These are phyloP conservation scores for Pachypanchax playfairii DNA, from an alignment of 2,113 vertebrate genomes.

Conservation along the genomic window DNA sequence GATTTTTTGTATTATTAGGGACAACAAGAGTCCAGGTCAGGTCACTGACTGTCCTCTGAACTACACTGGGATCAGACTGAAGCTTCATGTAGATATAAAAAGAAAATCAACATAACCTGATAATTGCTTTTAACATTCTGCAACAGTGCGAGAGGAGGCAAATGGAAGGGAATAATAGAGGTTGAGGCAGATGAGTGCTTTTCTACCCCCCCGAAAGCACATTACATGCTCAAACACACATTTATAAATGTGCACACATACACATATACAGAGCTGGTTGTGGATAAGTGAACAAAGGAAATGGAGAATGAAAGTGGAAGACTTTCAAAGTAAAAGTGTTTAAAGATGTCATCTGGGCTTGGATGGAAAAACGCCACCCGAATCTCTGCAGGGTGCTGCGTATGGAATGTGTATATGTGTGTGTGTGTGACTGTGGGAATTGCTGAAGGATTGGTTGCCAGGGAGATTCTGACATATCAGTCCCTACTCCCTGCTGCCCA, in stretches of 20 bases:
- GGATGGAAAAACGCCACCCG: slow-evolving; percentile 62
- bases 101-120: slow-evolving; percentile 52
- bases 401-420: slow-evolving; percentile 39
- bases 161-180: slow-evolving; percentile 67
- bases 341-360: slow-evolving; percentile 72
- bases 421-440: slow-evolving; percentile 55
- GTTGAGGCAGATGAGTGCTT: slow-evolving; percentile 48
- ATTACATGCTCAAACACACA: slow-evolving; percentile 31
- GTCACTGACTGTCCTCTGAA: slow-evolving; percentile 42
- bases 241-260: slow-evolving; percentile 18
- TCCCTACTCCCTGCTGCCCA: slow-evolving; percentile 80
- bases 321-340: too few relatives aligned
- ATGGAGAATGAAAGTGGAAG: slow-evolving; percentile 9
- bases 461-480: slow-evolving; percentile 80
- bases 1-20: too few relatives aligned
- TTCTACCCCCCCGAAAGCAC: slow-evolving; percentile 43
- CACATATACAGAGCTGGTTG: slow-evolving; percentile 21
- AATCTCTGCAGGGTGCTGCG: slow-evolving; percentile 48
- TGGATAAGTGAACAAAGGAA: background rate
- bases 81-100: slow-evolving; percentile 65
- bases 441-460: slow-evolving; percentile 82
- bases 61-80: slow-evolving; percentile 58
- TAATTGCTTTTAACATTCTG: slow-evolving; percentile 59
- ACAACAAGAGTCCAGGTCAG: slow-evolving; percentile 25
- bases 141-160: slow-evolving; percentile 44